A percentile compares a stretch with the other conserved stretches of the same genome.
Conservation (phyloP, 1,140 invertebrate species). For the Bilobella aurantiaca region DNA sequence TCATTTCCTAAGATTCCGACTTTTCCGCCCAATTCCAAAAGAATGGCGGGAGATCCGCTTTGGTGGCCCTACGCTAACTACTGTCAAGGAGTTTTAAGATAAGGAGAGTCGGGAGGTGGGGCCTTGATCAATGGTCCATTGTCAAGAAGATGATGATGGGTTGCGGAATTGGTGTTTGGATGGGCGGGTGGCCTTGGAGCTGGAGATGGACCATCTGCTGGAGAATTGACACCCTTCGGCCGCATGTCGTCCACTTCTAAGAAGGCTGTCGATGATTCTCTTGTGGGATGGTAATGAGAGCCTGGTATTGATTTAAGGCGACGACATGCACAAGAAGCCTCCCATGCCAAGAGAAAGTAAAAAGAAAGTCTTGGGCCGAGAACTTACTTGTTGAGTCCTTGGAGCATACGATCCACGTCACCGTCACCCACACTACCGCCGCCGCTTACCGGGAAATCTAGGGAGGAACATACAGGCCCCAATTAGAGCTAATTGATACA, state of each 20-base stretch:
- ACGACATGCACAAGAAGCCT: neutral
- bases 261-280: too few species aligned
- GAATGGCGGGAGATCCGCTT: neutral
- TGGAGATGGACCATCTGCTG: neutral
- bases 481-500: neutral
- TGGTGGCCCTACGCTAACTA: too few species aligned
- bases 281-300: neutral
- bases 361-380: neutral
- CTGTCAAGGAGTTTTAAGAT: too few species aligned
- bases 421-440: neutral
- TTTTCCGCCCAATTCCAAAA: neutral
- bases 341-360: neutral
- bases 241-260: neutral
- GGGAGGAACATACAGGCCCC: neutral
- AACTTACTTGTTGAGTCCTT: slow-evolving; percentile 8
- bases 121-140: too few species aligned
- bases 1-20: neutral
- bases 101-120: too few species aligned
- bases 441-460: neutral
- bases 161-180: neutral
- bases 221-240: neutral
- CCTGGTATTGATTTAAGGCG: neutral
- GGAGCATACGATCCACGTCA: neutral
- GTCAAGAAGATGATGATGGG: neutral
- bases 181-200: neutral